Conservation (phyloP, 2,797 vertebrate genomes). For the Catharus ustulatus region DNA sequence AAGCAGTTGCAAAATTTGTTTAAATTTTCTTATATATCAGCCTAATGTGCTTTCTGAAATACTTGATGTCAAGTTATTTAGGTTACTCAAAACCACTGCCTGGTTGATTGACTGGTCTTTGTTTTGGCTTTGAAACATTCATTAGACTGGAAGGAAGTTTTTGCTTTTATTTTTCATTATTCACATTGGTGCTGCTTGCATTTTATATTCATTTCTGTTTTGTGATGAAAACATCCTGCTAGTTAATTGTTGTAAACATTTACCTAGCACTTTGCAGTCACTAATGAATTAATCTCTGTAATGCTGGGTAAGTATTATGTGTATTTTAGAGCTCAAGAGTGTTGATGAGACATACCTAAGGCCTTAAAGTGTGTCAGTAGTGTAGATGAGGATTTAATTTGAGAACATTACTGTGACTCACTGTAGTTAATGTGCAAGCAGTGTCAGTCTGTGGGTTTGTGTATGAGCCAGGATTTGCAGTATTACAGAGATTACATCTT, state of each 20-base stretch:
- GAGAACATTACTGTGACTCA: constrained; percentile 43
- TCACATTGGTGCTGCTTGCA: not conserved
- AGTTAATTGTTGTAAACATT: constrained; percentile 39
- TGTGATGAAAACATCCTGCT: constrained; percentile 6
- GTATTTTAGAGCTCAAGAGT: not conserved
- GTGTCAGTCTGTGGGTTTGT: constrained; percentile 37
- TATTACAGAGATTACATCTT: constrained; percentile 36
- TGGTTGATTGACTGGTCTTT: not conserved
- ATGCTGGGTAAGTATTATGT: not conserved
- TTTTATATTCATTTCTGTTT: constrained; percentile 2
- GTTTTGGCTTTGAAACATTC: not conserved
- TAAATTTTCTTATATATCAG: not conserved
- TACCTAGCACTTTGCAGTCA: not conserved
- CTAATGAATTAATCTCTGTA: constrained; percentile 21
- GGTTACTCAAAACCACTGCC: not conserved
- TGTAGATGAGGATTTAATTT: constrained; percentile 49
- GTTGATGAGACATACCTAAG: constrained; percentile 28
- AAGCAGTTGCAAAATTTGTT: not conserved
- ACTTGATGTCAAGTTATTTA: not conserved
- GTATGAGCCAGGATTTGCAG: constrained; percentile 8
- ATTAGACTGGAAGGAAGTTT: not conserved
- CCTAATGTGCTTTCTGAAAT: not conserved
- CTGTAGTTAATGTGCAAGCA: constrained; percentile 16
- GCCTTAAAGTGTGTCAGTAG: constrained; percentile 19
- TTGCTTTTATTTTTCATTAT: constrained; percentile 1